Evolutionary conservation across 2,888 invertebrate species (phyloP).

Genomic region (Drosophila subquinaria): DNA sequence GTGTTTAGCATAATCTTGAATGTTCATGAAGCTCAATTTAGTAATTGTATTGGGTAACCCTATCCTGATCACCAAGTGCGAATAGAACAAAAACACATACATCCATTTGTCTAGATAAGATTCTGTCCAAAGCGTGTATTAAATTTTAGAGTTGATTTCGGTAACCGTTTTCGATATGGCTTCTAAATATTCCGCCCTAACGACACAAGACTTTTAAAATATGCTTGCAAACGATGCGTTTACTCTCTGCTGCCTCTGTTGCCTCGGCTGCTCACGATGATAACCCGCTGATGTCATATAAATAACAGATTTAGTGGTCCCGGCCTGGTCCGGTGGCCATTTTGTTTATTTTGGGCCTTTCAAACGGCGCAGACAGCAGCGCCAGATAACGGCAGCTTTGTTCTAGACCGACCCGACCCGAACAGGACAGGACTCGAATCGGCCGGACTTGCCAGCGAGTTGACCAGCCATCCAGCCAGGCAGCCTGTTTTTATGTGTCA

Average conservation of each 20-base stretch:
- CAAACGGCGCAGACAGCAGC: conserved; percentile 36
- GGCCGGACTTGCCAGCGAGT: conserved; percentile 6
- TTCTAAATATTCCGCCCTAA: conserved; percentile 9
- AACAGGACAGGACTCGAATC: conserved; percentile 1
- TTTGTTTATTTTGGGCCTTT: conserved; percentile 70
- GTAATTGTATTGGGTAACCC: too few species aligned
- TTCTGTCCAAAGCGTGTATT: not conserved
- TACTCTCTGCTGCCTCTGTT: conserved; percentile 1
- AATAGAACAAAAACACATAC: too few species aligned
- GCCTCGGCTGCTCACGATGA: conserved; percentile 37
- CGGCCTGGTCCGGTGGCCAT: conserved; percentile 40
- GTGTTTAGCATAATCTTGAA: too few species aligned
- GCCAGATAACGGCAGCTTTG: conserved; percentile 62
- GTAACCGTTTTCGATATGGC: not conserved
- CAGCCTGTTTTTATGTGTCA: conserved; percentile 67
- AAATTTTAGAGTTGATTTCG: conserved; percentile 1
- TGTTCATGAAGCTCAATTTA: too few species aligned
- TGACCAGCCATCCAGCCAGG: conserved; percentile 3
- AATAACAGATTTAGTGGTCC: conserved; percentile 77
- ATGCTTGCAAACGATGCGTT: conserved; percentile 40
- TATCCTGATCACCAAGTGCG: too few species aligned
- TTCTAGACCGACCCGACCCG: conserved; percentile 32
- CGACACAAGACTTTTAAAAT: conserved; percentile 44
- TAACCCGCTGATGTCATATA: conserved; percentile 71
- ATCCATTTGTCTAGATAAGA: not conserved